These are phyloP conservation scores for Pseudolycoriella hygida DNA, from an alignment of 2,888 invertebrate genomes.

Conservation along the genomic window DNA sequence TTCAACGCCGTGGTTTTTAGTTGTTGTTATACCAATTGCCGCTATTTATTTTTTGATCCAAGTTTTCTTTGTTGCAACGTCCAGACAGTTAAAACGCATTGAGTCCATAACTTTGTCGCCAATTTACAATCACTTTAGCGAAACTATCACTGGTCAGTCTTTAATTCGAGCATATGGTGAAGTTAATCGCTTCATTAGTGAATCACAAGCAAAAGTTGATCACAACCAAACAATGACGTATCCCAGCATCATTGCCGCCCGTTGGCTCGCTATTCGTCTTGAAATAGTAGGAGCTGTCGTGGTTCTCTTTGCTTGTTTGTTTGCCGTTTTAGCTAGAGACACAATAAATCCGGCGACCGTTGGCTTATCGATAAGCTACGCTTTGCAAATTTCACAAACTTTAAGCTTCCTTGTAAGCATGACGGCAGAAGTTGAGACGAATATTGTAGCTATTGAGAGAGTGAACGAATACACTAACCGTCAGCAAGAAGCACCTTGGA, in stretches of 20 bases:
- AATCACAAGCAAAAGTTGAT: slow-evolving; percentile 35
- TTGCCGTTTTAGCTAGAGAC: slow-evolving; percentile 31
- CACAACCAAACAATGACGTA: slow-evolving; percentile 33
- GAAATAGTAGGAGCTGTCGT: slow-evolving; percentile 36
- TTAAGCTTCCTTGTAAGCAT: slow-evolving; percentile 38
- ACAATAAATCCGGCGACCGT: slow-evolving; percentile 26
- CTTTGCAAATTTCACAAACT: slow-evolving; percentile 31
- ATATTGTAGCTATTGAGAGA: slow-evolving; percentile 40
- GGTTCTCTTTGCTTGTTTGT: slow-evolving; percentile 36
- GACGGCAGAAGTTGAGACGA: slow-evolving; percentile 38
- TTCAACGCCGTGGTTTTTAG: slow-evolving; percentile 20
- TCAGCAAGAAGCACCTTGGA: slow-evolving; percentile 20
- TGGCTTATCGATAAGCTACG: slow-evolving; percentile 33
- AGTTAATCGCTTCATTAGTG: slow-evolving; percentile 28
- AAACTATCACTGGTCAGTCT: slow-evolving; percentile 26
- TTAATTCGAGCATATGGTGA: slow-evolving; percentile 32
- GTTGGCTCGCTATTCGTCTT: slow-evolving; percentile 29
- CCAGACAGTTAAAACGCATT: slow-evolving; percentile 34
- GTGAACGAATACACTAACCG: slow-evolving; percentile 36
- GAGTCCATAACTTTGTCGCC: slow-evolving; percentile 35
- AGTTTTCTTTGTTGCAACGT: slow-evolving; percentile 34
- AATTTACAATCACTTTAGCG: slow-evolving; percentile 36
- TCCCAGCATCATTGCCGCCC: slow-evolving; percentile 32
- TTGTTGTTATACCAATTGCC: slow-evolving; percentile 20
- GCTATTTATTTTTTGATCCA: slow-evolving; percentile 22